phyloP scores from a whole-genome alignment of 2,888 invertebrate species.

The Antitype chi region DNA sequence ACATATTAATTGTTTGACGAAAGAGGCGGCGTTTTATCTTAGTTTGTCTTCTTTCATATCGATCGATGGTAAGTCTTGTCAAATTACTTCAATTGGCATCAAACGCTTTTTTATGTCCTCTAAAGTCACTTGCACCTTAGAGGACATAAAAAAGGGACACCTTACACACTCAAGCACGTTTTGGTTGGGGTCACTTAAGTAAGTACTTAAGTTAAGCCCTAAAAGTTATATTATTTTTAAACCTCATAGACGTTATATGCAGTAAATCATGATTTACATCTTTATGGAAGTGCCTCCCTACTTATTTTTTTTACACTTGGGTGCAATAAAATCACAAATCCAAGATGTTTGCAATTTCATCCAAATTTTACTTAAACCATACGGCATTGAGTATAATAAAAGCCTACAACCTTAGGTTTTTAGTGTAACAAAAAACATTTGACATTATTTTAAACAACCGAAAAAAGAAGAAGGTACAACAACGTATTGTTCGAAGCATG shows the following conservation, averaged over 20 bases:
- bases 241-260: not conserved
- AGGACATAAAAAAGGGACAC: not conserved
- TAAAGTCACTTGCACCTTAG: not conserved
- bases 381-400: constrained; percentile 21
- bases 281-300: not conserved
- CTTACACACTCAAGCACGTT: not conserved
- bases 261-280: not conserved
- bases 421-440: constrained; percentile 31
- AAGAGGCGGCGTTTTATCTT: not conserved
- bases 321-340: not conserved
- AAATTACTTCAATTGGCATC: not conserved
- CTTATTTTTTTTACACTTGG: not conserved
- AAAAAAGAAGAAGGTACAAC: constrained; percentile 22
- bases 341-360: not conserved
- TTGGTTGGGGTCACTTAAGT: not conserved
- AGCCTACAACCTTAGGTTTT: constrained; percentile 31
- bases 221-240: not conserved
- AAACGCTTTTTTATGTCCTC: not conserved
- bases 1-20: not conserved
- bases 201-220: not conserved
- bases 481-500: constrained; percentile 23
- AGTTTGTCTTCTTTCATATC: not conserved
- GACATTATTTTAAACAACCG: constrained; percentile 21
- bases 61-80: not conserved
- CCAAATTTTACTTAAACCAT: not conserved